These are phyloP conservation scores for Panulirus ornatus DNA, from an alignment of 1,140 invertebrate species.

Conservation along the genomic window DNA sequence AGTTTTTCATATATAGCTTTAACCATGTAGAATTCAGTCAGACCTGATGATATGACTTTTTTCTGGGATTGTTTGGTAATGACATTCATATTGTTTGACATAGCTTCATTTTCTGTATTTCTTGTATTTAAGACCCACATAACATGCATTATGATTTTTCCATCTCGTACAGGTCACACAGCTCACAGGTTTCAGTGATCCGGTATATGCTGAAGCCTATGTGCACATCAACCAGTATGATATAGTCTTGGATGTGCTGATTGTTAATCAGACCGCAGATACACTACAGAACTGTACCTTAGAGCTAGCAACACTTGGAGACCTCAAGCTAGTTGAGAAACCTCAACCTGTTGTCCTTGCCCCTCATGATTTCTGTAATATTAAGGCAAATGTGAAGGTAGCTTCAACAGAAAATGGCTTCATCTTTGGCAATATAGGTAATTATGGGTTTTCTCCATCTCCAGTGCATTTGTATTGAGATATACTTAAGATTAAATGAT, in stretches of 20 bases:
- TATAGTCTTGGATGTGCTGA: slow-evolving; percentile 96
- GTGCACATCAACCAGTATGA: slow-evolving; percentile 99
- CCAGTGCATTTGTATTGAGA: too few species aligned
- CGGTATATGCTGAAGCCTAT: slow-evolving; percentile 99
- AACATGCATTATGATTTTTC: slow-evolving; percentile 5
- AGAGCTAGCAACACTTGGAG: slow-evolving; percentile 97
- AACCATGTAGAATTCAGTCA: too few species aligned
- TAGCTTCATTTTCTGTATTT: neutral
- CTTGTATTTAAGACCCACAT: neutral
- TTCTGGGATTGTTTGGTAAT: too few species aligned
- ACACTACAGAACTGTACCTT: slow-evolving; percentile 98
- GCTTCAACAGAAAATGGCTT: slow-evolving; percentile 99
- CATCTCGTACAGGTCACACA: slow-evolving; percentile 88
- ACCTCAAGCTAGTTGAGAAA: slow-evolving; percentile 98
- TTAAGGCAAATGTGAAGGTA: slow-evolving; percentile 96
- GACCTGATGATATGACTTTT: too few species aligned
- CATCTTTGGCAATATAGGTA: slow-evolving; percentile 97
- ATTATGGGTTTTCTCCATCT: too few species aligned
- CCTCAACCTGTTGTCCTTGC: slow-evolving; percentile 96
- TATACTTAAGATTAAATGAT: too few species aligned
- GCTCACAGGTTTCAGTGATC: slow-evolving; percentile 99
- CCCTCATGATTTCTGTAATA: slow-evolving; percentile 97
- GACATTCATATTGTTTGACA: too few species aligned
- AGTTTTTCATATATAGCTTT: too few species aligned
- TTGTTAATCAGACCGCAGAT: slow-evolving; percentile 98